phyloP scores from a whole-genome alignment of 1,140 invertebrate genomes.

The Matsumurasca onukii region DNA sequence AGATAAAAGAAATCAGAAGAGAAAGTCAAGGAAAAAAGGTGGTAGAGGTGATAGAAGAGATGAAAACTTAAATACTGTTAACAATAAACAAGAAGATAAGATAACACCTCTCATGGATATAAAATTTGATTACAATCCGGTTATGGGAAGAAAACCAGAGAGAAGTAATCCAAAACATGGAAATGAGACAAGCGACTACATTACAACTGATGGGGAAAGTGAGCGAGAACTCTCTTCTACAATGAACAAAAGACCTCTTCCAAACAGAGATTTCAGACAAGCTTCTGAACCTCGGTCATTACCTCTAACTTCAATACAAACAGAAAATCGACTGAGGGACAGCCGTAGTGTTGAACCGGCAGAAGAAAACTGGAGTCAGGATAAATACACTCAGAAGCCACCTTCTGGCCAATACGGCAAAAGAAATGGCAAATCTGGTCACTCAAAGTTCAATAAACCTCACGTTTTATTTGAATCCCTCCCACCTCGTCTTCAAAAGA shows the following conservation, averaged over 20 bases:
- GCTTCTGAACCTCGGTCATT: constrained; percentile 55
- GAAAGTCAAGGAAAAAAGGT: background rate
- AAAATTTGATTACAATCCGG: constrained; percentile 16
- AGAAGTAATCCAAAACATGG: background rate
- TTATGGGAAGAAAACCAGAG: background rate
- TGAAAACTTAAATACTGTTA: constrained; percentile 10
- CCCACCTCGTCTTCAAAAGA: constrained; percentile 55
- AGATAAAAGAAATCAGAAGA: background rate
- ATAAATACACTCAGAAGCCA: constrained; percentile 55
- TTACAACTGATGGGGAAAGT: constrained; percentile 9
- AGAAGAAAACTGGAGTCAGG: constrained; percentile 50
- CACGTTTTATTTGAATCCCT: constrained; percentile 48
- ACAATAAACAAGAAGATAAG: constrained; percentile 38
- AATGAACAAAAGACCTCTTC: constrained; percentile 4
- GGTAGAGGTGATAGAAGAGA: constrained; percentile 2
- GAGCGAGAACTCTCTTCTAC: background rate
- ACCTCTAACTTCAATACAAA: constrained; percentile 46
- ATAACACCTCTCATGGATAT: constrained; percentile 16
- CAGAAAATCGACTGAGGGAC: constrained; percentile 52
- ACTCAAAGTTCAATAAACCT: constrained; percentile 38
- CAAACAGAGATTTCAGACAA: constrained; percentile 43
- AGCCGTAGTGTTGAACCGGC: constrained; percentile 56
- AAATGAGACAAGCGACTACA: constrained; percentile 10
- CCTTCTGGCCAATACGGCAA: constrained; percentile 48
- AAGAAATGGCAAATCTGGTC: constrained; percentile 49